Evolutionary conservation across 2,113 vertebrate species (phyloP), one percentile per base, ranked within the genome.

Genomic region (Bolborhynchus lineola): DNA sequence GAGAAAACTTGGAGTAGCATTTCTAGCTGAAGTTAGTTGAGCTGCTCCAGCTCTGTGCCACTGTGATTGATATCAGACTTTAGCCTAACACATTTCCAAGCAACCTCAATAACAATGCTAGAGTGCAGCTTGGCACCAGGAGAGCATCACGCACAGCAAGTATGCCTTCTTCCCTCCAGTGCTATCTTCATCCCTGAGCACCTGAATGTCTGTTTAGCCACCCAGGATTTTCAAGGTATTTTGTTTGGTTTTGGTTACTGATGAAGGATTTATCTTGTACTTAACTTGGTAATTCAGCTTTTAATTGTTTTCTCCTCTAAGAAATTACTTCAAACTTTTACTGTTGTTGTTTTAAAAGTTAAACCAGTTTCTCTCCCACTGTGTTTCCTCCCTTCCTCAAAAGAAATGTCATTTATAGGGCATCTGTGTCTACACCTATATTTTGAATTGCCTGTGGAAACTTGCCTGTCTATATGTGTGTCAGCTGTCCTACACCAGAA

Each of bases 401-500:
- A 81, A 96, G 52, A 96, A 90, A 82, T 84, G 80, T 81, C 83
- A 91, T 82, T 65, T 88, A 60, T 67, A 82, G 74, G 52, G 82
- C 86, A 84, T 16, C 5, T 0, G 10, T 62, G 31, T 37, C 85
- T 96, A 59, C 64, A 63, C 39, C 39, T 24, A 55, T 24, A 68
- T 18, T 84, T 80, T 60, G 68, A 92, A 89, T 64, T 68, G 69
- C 94, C 86, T 96, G 93, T 92, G 53, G 69, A 63, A 95, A 92
- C 93, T 83, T 86, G 95, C 75, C 86, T 86, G 33, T 84, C 60
- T 74, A 8, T 18, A 12, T 78, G 29, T n/a, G 28, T 10, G 6
- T 94, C 90, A 97, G 80, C 80, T 95, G 86, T 79, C 94, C 86
- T 65, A 82, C 52, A 84, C 35, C 28, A 91, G 69, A 92, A 95